These are phyloP conservation scores for Trigoniulus corallinus DNA, from an alignment of 1,140 invertebrate species.

Conservation along the genomic window DNA sequence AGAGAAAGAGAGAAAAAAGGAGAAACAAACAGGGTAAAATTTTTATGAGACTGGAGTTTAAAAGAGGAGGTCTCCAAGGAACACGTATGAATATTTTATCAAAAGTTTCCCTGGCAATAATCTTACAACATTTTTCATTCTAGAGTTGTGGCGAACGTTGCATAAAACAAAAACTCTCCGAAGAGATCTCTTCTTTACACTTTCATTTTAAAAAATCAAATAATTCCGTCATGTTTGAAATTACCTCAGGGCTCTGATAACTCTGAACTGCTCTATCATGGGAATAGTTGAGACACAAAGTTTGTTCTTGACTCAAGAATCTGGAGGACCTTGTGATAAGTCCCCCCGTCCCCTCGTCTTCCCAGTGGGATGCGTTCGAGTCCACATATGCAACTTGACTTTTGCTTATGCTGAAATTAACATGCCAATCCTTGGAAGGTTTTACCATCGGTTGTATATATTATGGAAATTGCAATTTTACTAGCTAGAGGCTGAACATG, in stretches of 20 bases:
- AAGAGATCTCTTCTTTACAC: background rate
- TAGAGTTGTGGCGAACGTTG: background rate
- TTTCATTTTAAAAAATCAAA: conserved; percentile 2
- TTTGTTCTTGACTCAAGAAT: too few relatives aligned
- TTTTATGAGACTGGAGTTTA: background rate
- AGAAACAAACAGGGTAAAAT: background rate
- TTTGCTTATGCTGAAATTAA: too few relatives aligned
- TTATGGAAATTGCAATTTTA: too few relatives aligned
- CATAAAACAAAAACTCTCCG: background rate
- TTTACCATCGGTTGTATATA: too few relatives aligned
- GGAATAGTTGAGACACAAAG: background rate
- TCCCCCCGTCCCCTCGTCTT: too few relatives aligned
- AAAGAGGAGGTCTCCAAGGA: background rate
- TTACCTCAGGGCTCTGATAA: background rate
- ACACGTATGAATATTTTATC: conserved; percentile 6
- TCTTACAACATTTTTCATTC: conserved; percentile 5
- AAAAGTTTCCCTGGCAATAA: conserved; percentile 4
- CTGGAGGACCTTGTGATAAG: too few relatives aligned
- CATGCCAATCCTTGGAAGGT: too few relatives aligned
- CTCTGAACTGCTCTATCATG: background rate
- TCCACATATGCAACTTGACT: too few relatives aligned
- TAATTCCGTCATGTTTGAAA: conserved; percentile 4
- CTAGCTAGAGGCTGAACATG: too few relatives aligned
- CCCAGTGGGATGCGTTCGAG: too few relatives aligned
- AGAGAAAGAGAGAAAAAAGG: background rate